Percentiles rank a stretch among this genome's conserved stretches.
These are phyloP conservation scores for Platycheirus rosarum DNA, from an alignment of 2,888 invertebrate genomes.

Conservation along the genomic window DNA sequence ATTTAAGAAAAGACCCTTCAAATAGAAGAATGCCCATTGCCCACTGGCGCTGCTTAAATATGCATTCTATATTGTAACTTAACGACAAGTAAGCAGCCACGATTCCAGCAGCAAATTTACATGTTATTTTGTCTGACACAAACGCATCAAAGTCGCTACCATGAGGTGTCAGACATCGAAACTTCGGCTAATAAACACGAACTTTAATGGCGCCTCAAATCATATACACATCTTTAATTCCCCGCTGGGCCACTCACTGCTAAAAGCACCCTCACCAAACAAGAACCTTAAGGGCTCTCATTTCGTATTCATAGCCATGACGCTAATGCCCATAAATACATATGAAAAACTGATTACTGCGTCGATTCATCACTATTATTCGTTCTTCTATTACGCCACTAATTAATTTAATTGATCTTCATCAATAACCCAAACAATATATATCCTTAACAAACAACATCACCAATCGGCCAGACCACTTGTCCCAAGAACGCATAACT, in stretches of 20 bases:
- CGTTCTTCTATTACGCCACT: slow-evolving; percentile 61
- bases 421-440: slow-evolving; percentile 62
- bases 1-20: too few relatives aligned
- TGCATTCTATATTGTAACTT: not conserved
- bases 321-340: slow-evolving; percentile 11
- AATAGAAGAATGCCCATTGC: too few relatives aligned
- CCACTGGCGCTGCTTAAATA: too few relatives aligned
- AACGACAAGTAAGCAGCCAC: not conserved
- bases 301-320: slow-evolving; percentile 57
- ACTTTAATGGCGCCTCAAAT: slow-evolving; percentile 70
- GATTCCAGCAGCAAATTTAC: slow-evolving; percentile 18
- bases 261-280: slow-evolving; percentile 41
- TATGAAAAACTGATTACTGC: slow-evolving; percentile 45
- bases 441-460: slow-evolving; percentile 54
- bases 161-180: slow-evolving; percentile 60
- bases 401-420: slow-evolving; percentile 73
- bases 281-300: slow-evolving; percentile 65
- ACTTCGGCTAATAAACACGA: slow-evolving; percentile 53
- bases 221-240: slow-evolving; percentile 65
- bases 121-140: slow-evolving; percentile 46
- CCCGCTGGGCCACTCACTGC: slow-evolving; percentile 42
- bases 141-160: slow-evolving; percentile 47
- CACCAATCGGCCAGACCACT: slow-evolving; percentile 50
- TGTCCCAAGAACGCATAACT: slow-evolving; percentile 60
- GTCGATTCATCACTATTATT: slow-evolving; percentile 55